Conservation (phyloP, 2,888 invertebrate genomes). For the Heliconius ismenius region DNA sequence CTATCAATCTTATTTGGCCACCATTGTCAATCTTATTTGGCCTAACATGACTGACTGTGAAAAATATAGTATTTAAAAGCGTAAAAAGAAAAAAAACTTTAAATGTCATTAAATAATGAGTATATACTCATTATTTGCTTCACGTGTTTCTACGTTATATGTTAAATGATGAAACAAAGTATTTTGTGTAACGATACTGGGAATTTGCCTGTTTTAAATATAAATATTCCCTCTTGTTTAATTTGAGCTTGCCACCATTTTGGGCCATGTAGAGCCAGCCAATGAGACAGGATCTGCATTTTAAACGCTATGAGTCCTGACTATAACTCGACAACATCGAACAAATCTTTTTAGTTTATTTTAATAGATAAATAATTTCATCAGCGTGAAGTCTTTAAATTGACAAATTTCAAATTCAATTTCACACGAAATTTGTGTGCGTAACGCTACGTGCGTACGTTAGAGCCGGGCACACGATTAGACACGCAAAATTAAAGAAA, state of each 20-base stretch:
- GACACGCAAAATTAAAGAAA: conserved; percentile 19
- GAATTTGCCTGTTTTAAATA: neutral
- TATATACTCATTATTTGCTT: too few relatives aligned
- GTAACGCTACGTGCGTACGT: conserved; percentile 25
- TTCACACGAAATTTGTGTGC: conserved; percentile 21
- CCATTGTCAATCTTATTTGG: too few relatives aligned
- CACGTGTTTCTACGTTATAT: neutral
- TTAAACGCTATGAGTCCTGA: neutral
- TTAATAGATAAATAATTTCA: conserved; percentile 14
- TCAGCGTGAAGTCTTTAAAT: conserved; percentile 7
- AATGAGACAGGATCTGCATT: too few relatives aligned
- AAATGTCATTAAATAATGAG: too few relatives aligned
- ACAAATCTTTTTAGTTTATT: neutral
- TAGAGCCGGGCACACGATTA: neutral
- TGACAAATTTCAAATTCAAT: conserved; percentile 15
- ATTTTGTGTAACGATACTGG: neutral
- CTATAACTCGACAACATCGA: too few relatives aligned
- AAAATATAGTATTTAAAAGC: too few relatives aligned
- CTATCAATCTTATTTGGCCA: neutral
- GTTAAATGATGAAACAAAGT: neutral
- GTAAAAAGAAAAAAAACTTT: too few relatives aligned
- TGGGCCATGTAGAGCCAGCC: too few relatives aligned
- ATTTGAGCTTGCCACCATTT: neutral
- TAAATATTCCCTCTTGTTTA: neutral
- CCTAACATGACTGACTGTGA: too few relatives aligned